Base-by-base conservation (phyloP, 2,888 invertebrate species). In the Catotricha subobsoleta region DNA sequence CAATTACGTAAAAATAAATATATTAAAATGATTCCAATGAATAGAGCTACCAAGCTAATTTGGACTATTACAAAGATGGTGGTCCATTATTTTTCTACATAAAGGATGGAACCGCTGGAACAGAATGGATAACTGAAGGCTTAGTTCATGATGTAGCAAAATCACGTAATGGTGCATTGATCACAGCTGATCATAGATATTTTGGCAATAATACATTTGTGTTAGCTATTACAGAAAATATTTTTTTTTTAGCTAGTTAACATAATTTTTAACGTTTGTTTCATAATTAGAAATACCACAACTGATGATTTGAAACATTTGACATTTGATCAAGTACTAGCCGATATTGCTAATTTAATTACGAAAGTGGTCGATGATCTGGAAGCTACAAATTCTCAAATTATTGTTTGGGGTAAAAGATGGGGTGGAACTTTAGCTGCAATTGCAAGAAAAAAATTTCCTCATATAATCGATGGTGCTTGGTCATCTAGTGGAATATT, bases 361-460 rank as follows among this genome's bases (percentile, higher is more conserved):
- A 21, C 4, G 4, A 3, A 9, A 21, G 21, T 20, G 6, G 13
- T 13, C 10, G 6, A 20, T 8, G 20, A 36, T 3, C 2, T 19
- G n/a, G 15, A 15, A 7, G 21, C 20, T 19, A 8, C 12, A 23
- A 28, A 33, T n/a, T 38, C 39, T 5, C 18, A 35, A 20, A 41
- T 44, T 2, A 41, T 44, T 28, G 10, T 41, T 10, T 44, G 38
- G 38, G 44, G 44, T 19, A 10, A 34, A 21, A 37, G 37, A n/a
- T 37, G 34, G 33, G 44, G 44, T 13, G 44, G 38, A 10, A 18
- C 38, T 15, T n/a, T 41, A 1, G 41, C 44, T 6, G 27, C 31
- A n/a, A 38, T 40, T 41, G 38, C 44, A 3, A 10, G 44, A 12
- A 33, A 41, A 28, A 44, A 44, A 23, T 44, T 41, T 39, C 44